These are phyloP conservation scores for Hyposmocoma kahamanoa DNA, from an alignment of 1,140 invertebrate species.

Conservation along the genomic window DNA sequence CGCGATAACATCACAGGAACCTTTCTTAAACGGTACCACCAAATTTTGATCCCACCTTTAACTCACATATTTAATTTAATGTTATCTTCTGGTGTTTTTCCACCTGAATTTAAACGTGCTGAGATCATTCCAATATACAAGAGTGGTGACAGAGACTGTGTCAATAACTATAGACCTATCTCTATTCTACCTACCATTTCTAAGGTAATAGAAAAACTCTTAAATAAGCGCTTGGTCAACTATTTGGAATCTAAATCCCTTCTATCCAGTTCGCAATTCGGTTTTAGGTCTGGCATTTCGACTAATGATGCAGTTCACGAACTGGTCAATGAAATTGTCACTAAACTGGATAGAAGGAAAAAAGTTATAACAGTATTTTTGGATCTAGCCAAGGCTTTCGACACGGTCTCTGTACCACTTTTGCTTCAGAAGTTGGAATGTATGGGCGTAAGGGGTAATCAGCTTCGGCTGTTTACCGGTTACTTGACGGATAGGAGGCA, in stretches of 20 bases:
- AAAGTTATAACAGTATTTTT: slow-evolving; percentile 20
- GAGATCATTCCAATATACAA: slow-evolving; percentile 4
- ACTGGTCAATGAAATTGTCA: not conserved
- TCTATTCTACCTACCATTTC: slow-evolving; percentile 8
- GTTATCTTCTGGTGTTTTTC: not conserved
- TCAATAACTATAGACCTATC: slow-evolving; percentile 8
- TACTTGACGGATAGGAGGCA: slow-evolving; percentile 5
- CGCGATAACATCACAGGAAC: not conserved
- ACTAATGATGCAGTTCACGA: slow-evolving; percentile 1
- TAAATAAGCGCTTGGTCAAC: not conserved
- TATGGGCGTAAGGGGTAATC: slow-evolving; percentile 17
- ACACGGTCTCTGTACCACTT: slow-evolving; percentile 21
- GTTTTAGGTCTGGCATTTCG: slow-evolving; percentile 2
- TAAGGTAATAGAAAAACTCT: slow-evolving; percentile 9
- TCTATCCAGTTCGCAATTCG: slow-evolving; percentile 1
- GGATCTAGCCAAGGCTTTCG: slow-evolving; percentile 26
- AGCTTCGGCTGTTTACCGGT: not conserved
- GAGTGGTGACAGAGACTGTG: slow-evolving; percentile 1
- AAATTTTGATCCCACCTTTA: not conserved
- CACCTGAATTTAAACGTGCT: slow-evolving; percentile 5
- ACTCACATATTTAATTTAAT: slow-evolving; percentile 1
- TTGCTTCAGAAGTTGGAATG: slow-evolving; percentile 19
- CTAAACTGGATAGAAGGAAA: slow-evolving; percentile 14
- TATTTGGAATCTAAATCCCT: slow-evolving; percentile 6
- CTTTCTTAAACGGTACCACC: not conserved